Evolutionary conservation across 2,888 invertebrate species (phyloP), one percentile per base, ranked within the genome.

Genomic region (Meandrusa payeni): DNA sequence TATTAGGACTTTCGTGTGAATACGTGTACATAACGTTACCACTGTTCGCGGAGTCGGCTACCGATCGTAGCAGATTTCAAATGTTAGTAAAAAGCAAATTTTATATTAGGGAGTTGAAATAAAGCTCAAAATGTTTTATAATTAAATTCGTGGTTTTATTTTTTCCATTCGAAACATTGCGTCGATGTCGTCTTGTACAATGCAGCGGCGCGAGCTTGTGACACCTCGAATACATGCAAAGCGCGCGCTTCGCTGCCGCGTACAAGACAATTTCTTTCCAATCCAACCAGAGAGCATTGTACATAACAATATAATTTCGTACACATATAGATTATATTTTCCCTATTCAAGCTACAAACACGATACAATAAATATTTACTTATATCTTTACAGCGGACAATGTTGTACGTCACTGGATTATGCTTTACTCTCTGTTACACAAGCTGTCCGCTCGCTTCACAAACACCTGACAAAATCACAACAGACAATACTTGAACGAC

Each of bases 121-220:
- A 15, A 42, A 42, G 36, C 28, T 17, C 27, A 20, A 33, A 4
- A 4, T 34, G 11, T 42, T 41, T 33, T 20, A 22, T 33, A 42
- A 36, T 42, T 42, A 42, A 42, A 42, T 36, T 42, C 41, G 41
- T 42, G 41, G 41, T 42, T 42, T 42, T 36, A 28, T 28, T 42
- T 38, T 13, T 26, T 9, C 10, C 12, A n/a, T 26, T 31, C 1
- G 5, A 19, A 19, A 7, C 9, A 17, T 17, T 36, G 23, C 32
- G 12, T 13, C 2, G 5, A 19, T 3, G 5, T n/a, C n/a, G n/a
- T n/a, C n/a, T n/a, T n/a, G n/a, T n/a, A n/a, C n/a, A n/a, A n/a
- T n/a, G n/a, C n/a, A n/a, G n/a, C n/a, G n/a, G n/a, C n/a, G n/a
- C n/a, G n/a, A n/a, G n/a, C n/a, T n/a, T n/a, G n/a, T n/a, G n/a